Evolutionary conservation across 2,113 vertebrate species (phyloP).

Genomic region (Otis tarda): DNA sequence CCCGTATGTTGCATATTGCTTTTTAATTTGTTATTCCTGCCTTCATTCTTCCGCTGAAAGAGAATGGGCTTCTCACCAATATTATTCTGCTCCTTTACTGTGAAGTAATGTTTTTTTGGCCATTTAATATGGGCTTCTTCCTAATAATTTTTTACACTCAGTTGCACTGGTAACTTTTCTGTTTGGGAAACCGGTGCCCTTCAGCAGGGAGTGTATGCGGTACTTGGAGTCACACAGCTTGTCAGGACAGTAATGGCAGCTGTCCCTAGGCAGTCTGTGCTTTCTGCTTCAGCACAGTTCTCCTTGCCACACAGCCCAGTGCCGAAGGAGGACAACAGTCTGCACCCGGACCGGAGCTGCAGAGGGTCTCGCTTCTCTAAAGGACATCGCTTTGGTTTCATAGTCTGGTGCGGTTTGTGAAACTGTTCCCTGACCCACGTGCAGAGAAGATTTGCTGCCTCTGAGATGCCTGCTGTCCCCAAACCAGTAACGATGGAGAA

Average conservation of each 20-base stretch:
- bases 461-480: accelerated
- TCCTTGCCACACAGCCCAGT: not conserved
- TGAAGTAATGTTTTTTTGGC: conserved; percentile 1
- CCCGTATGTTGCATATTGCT: conserved; percentile 36
- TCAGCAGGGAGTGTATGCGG: not conserved
- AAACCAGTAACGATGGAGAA: not conserved
- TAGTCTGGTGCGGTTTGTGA: not conserved
- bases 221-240: not conserved
- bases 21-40: conserved; percentile 54
- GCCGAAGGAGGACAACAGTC: not conserved
- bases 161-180: not conserved
- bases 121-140: not conserved
- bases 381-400: accelerated
- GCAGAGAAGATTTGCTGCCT: not conserved
- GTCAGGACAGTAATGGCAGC: not conserved
- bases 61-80: conserved; percentile 17
- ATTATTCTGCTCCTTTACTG: not conserved
- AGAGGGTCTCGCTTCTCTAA: not conserved
- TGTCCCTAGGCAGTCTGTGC: not conserved
- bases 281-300: not conserved
- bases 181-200: not conserved
- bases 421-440: not conserved
- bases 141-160: not conserved
- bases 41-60: not conserved
- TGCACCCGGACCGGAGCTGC: accelerated